Conservation (phyloP, 2,888 invertebrate species). For the Agrilus biguttatus region DNA sequence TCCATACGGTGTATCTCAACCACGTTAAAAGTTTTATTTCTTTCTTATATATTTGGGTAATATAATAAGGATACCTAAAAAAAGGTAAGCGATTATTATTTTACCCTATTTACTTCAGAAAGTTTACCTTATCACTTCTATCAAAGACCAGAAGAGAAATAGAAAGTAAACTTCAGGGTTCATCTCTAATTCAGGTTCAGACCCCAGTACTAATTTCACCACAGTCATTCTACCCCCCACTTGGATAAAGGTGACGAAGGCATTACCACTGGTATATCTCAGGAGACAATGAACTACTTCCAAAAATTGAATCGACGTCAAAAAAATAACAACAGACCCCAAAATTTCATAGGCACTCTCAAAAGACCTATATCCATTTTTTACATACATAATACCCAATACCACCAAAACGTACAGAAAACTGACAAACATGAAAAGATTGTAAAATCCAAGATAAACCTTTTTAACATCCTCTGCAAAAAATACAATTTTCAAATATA, state of each 20-base stretch:
- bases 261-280: slow-evolving; percentile 71
- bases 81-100: slow-evolving; percentile 8
- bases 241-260: slow-evolving; percentile 61
- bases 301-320: slow-evolving; percentile 68
- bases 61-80: slow-evolving; percentile 86
- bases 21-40: slow-evolving; percentile 69
- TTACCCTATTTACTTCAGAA: background rate
- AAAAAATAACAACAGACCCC: slow-evolving; percentile 63
- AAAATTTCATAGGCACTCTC: slow-evolving; percentile 56
- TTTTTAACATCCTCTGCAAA: slow-evolving; percentile 61
- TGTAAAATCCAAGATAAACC: slow-evolving; percentile 78
- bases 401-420: slow-evolving; percentile 63
- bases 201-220: slow-evolving; percentile 68
- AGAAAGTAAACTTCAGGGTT: slow-evolving; percentile 80
- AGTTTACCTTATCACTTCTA: slow-evolving; percentile 68
- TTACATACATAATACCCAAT: slow-evolving; percentile 58
- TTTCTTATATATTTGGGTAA: slow-evolving; percentile 61
- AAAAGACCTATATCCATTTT: slow-evolving; percentile 59
- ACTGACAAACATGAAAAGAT: slow-evolving; percentile 78
- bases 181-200: slow-evolving; percentile 73
- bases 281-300: slow-evolving; percentile 84
- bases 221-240: slow-evolving; percentile 54
- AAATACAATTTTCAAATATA: slow-evolving; percentile 8
- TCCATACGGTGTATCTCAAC: slow-evolving; percentile 89
- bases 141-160: slow-evolving; percentile 67